These are phyloP conservation scores for Dermochelys coriacea DNA, from an alignment of 2,797 vertebrate genomes.

Conservation along the genomic window DNA sequence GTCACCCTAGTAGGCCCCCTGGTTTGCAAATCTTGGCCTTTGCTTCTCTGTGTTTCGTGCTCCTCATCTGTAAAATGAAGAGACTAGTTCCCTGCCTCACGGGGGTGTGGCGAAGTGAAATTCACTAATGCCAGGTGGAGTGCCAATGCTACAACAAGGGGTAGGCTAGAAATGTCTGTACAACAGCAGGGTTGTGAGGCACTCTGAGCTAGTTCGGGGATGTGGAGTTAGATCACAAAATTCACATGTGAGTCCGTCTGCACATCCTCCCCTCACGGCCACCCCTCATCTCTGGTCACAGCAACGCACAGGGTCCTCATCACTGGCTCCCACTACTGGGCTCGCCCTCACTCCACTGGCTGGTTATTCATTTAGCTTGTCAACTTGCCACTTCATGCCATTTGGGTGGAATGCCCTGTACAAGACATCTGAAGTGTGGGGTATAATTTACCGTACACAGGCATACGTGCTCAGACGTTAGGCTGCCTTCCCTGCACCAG, in stretches of 20 bases:
- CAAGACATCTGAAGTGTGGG: background rate
- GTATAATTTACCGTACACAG: background rate
- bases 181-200: fast-evolving
- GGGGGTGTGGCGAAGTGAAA: background rate
- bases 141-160: background rate
- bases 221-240: background rate
- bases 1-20: no score
- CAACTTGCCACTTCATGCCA: background rate
- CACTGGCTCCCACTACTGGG: background rate
- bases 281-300: background rate
- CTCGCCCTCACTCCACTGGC: background rate
- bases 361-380: background rate
- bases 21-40: background rate
- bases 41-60: background rate
- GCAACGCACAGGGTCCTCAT: background rate
- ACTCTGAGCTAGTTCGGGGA: background rate
- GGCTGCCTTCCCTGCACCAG: fast-evolving
- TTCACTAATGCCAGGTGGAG: background rate
- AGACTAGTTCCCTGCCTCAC: background rate
- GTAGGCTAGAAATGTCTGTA: background rate
- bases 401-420: background rate
- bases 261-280: background rate
- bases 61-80: background rate
- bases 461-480: fast-evolving
- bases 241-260: background rate